Conservation (phyloP, 2,888 invertebrate species). For the Osmoderma eremita region DNA sequence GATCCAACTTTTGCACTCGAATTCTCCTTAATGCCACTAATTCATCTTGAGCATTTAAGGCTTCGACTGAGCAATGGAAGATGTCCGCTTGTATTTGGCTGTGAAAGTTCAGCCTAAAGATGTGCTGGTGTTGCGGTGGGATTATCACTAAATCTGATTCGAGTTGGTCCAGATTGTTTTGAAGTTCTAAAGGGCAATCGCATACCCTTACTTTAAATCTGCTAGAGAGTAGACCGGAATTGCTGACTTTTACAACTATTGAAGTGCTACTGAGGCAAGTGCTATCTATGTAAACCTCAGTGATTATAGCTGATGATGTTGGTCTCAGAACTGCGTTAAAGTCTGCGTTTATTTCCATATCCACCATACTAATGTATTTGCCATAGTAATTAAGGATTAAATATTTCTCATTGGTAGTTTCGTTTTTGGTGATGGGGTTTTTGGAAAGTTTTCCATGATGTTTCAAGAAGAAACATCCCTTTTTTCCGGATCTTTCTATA, state of each 20-base stretch:
- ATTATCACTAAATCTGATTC: constrained; percentile 63
- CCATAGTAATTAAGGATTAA: constrained; percentile 66
- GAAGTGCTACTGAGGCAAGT: constrained; percentile 65
- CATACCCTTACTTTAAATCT: constrained; percentile 57
- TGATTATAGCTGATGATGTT: constrained; percentile 67
- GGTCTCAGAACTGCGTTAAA: constrained; percentile 56
- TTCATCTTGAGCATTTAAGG: constrained; percentile 68
- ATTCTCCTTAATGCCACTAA: constrained; percentile 70
- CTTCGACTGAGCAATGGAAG: constrained; percentile 68
- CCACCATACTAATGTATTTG: constrained; percentile 67
- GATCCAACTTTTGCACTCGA: constrained; percentile 68
- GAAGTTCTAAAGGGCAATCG: constrained; percentile 64
- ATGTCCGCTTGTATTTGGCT: constrained; percentile 63
- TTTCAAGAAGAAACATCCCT: constrained; percentile 66
- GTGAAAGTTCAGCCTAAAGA: constrained; percentile 66
- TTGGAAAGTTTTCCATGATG: constrained; percentile 64
- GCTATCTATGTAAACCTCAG: constrained; percentile 70
- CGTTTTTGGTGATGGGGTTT: constrained; percentile 60
- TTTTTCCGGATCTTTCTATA: constrained; percentile 58
- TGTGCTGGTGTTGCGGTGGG: constrained; percentile 68
- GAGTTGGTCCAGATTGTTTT: constrained; percentile 61
- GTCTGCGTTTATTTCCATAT: constrained; percentile 65
- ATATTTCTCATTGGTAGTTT: constrained; percentile 56
- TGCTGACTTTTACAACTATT: constrained; percentile 69
- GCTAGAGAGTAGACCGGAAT: constrained; percentile 69